Base-by-base conservation (phyloP, 2,797 vertebrate species). In the Babyrousa celebensis region DNA sequence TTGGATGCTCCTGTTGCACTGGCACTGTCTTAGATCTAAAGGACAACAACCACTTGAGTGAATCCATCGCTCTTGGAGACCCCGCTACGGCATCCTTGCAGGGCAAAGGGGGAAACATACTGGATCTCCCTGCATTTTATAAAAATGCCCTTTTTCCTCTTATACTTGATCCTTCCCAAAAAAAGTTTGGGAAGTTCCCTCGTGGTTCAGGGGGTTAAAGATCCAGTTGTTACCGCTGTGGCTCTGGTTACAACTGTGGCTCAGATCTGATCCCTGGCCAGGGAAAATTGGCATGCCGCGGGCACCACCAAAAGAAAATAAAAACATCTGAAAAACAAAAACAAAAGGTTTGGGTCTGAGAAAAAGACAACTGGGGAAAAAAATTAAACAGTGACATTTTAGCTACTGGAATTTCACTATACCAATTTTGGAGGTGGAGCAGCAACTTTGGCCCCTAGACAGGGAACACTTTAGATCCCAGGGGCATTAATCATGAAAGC, bases 1-100 rank as follows among this genome's bases (percentile, higher is more conserved):
- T 40, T 77, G 27, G n/a, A 67, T n/a, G 36, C 36, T 85, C 74
- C 4, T 27, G 77, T 62, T 68, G 63, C 62, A 40, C 16, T 1
- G 94, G 54, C n/a, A 17, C 4, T 12, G n/a, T 21, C n/a, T 62
- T 36, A 29, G 9, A 29, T 48, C 68, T 18, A 17, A 68, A 68
- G 43, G 27, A 16, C 32, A 74, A 48, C 29, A 60, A 16, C 36
- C 67, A 6, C 29, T 25, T 48, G 71, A 27, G 56, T 48, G 12
- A 79, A 58, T 2, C 12, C 29, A 15, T 5, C 17, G 91, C 23
- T 60, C 6, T 12, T n/a, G 0, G 27, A 86, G 75, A 80, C 43
- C 29, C 14, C 9, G 36, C 8, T 14, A 23, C 1, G 5, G 36
- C 12, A 48, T 12, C 16, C 18, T 1, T 5, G 21, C 0, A 12